Percentiles rank a stretch among this genome's conserved stretches.
phyloP scores from a whole-genome alignment of 2,888 invertebrate species.

The Leptura quadrifasciata region DNA sequence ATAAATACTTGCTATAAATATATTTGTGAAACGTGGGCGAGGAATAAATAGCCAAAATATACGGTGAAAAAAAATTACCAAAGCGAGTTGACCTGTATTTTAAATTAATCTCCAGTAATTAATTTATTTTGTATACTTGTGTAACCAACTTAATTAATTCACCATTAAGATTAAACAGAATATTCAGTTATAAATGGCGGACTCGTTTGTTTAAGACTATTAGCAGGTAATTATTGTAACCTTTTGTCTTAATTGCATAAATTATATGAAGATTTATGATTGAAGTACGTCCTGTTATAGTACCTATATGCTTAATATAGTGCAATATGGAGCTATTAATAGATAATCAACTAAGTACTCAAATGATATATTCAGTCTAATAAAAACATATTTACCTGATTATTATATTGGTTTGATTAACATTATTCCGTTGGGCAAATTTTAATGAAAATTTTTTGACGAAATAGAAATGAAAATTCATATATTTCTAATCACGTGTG shows the following conservation, averaged over 20 bases:
- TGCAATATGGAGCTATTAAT: too few species aligned
- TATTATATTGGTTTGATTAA: too few species aligned
- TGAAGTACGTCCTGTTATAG: neutral
- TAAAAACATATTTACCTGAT: too few species aligned
- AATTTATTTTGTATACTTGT: neutral
- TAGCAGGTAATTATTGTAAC: neutral
- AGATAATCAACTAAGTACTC: too few species aligned
- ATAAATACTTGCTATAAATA: slow-evolving; percentile 23
- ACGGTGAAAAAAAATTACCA: neutral
- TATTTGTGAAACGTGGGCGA: slow-evolving; percentile 21
- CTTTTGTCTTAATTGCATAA: neutral
- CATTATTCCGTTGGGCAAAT: too few species aligned
- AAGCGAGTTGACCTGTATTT: neutral
- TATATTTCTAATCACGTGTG: too few species aligned
- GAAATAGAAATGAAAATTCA: too few species aligned
- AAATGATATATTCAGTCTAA: too few species aligned
- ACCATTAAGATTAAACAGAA: neutral
- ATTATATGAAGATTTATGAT: neutral
- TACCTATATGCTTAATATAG: too few species aligned
- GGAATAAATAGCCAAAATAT: neutral
- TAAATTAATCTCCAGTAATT: neutral
- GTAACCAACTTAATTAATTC: neutral
- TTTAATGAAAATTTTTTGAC: too few species aligned
- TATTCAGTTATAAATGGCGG: neutral
- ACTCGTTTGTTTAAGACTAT: neutral